Evolutionary conservation across 2,797 vertebrate genomes (phyloP).

Genomic region (Spheniscus humboldti): DNA sequence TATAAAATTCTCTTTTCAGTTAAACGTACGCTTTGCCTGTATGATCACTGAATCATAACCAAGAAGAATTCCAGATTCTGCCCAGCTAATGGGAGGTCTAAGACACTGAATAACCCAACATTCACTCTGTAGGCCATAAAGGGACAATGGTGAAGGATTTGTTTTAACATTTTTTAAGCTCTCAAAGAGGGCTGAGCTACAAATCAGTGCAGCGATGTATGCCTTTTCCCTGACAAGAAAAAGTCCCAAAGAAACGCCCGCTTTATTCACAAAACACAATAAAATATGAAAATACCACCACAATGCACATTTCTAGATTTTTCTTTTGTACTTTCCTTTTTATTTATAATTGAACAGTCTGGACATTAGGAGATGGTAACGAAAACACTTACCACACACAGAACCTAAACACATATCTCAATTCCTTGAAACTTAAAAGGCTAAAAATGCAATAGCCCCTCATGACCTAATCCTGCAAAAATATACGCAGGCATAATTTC

Average conservation of each 20-base stretch:
- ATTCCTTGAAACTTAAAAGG: neutral
- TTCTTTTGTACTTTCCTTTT: neutral
- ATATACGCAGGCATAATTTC: neutral
- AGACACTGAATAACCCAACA: conserved; percentile 49
- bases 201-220: conserved; percentile 33
- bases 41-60: conserved; percentile 80
- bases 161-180: conserved; percentile 60
- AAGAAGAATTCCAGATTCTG: conserved; percentile 47
- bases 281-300: neutral
- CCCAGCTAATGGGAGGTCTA: conserved; percentile 50
- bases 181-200: conserved; percentile 29
- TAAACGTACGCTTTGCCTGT: conserved; percentile 60
- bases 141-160: conserved; percentile 68
- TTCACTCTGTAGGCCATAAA: conserved; percentile 42
- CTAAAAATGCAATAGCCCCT: neutral
- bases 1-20: conserved; percentile 38
- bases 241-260: neutral
- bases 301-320: neutral
- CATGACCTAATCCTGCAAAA: neutral
- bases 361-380: neutral
- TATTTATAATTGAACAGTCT: neutral
- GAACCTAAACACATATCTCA: neutral
- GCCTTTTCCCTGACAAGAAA: neutral
- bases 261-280: neutral
- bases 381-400: neutral